Base-by-base conservation (phyloP, 92 coral and sea anemone species). In the Epizoanthus illoricatus region DNA sequence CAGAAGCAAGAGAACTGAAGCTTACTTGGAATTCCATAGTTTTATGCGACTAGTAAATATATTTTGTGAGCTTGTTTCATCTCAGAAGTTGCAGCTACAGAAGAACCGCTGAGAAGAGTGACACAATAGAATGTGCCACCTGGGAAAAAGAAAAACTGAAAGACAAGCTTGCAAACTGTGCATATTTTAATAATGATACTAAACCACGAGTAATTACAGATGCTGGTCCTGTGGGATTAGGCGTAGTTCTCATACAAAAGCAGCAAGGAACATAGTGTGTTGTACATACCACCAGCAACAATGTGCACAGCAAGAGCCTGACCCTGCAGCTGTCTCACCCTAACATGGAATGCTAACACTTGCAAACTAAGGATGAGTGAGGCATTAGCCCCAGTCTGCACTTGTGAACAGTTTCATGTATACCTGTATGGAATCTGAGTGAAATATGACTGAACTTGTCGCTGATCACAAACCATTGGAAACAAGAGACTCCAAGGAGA, bases 381-480 rank as follows among this genome's bases (percentile, higher is more conserved):
- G 33, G 80, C 74, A 16, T 52, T 71, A 5, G 83, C 74, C 47
- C 82, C 80, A 13, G 85, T 86, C 40, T 86, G 89, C 80, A 65
- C 73, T 4, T 79, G 88, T 40, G 79, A 85, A 28, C 81, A 73
- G 40, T 84, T 84, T 24, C 69, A 75, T 21, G 60, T 84, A 47
- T 84, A 75, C 73, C 64, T 75, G 5, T 84, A 75, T 33, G 84
- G 76, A 71, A 69, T 15, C 33, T n/a, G n/a, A n/a, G n/a, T n/a
- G n/a, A 23, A 58, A 4, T 84, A 45, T n/a, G n/a, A n/a, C n/a
- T 16, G 62, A 80, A 19, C 73, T 86, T 63, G 60, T 81, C 41
- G 65, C 86, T 13, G 85, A 87, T 79, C 84, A 81, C 84, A 86
- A 81, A 75, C 89, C 86, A 28, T 49, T 87, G 4, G 84, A 81